Percentiles rank a stretch among this genome's conserved stretches.
phyloP scores from a whole-genome alignment of 2,113 vertebrate genomes.

The Catagonus wagneri region DNA sequence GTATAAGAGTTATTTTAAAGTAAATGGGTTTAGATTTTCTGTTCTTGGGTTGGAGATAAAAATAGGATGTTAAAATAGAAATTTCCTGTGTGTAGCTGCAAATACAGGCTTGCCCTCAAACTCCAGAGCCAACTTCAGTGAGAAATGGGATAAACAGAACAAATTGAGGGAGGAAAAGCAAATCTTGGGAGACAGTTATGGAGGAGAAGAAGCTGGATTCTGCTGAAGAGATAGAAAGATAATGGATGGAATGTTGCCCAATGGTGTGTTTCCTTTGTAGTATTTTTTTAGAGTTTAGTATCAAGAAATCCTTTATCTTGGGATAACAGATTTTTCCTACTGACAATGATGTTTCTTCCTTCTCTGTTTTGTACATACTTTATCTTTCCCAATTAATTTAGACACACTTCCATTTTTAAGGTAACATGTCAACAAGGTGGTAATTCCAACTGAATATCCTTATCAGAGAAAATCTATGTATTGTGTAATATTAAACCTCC shows the following conservation, averaged over 20 bases:
- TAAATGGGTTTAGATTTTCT: not conserved
- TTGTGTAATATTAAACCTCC: not conserved
- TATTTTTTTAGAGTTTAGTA: not conserved
- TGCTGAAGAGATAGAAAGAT: not conserved
- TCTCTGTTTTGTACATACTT: not conserved
- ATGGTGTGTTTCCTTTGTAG: not conserved
- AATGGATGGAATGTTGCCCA: not conserved
- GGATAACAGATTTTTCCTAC: not conserved
- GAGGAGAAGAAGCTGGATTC: not conserved
- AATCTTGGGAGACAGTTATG: not conserved
- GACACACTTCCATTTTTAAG: not conserved
- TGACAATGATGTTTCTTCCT: not conserved
- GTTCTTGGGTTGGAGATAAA: not conserved
- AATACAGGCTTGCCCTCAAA: not conserved
- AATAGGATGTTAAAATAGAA: not conserved
- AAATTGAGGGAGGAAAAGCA: not conserved
- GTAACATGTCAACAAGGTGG: not conserved
- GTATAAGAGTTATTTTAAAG: not conserved
- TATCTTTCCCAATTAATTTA: not conserved
- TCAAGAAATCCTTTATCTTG: not conserved
- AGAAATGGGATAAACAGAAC: not conserved
- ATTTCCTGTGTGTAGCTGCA: not conserved
- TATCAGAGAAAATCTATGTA: not conserved
- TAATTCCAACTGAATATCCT: not conserved
- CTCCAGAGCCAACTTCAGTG: accelerated